These are phyloP conservation scores for Hyphantria cunea DNA, from an alignment of 1,140 invertebrate species.

Conservation along the genomic window DNA sequence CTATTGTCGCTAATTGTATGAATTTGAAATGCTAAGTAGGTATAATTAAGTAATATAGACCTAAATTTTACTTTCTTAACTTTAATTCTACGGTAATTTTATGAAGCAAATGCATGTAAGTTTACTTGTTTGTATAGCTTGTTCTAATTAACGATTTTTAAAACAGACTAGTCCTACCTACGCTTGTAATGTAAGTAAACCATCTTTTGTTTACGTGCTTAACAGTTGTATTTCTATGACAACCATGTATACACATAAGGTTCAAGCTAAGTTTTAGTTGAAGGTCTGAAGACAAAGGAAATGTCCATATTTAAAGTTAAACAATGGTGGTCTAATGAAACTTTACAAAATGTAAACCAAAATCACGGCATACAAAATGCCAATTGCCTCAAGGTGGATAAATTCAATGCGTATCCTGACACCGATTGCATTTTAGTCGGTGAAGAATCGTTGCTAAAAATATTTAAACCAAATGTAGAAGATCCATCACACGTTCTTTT, in stretches of 20 bases:
- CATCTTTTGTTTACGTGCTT: neutral
- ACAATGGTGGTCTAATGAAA: conserved; percentile 69
- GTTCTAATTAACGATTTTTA: too few relatives aligned
- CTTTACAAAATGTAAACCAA: conserved; percentile 44
- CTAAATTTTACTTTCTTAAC: too few relatives aligned
- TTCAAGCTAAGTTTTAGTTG: neutral
- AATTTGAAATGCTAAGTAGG: too few relatives aligned
- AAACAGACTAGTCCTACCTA: too few relatives aligned
- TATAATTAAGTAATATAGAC: too few relatives aligned
- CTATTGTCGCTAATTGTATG: too few relatives aligned
- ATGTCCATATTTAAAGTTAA: conserved; percentile 68
- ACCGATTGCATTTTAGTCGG: conserved; percentile 66
- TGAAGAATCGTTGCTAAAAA: conserved; percentile 53
- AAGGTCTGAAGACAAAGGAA: too few relatives aligned
- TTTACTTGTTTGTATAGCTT: too few relatives aligned
- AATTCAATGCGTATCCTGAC: conserved; percentile 62
- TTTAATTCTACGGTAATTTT: too few relatives aligned
- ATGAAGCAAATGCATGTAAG: too few relatives aligned
- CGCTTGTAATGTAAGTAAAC: too few relatives aligned
- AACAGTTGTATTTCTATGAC: neutral
- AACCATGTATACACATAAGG: neutral
- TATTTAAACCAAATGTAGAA: conserved; percentile 61
- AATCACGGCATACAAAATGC: conserved; percentile 50
- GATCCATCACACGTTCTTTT: conserved; percentile 48
- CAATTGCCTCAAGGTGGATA: conserved; percentile 65